Percentiles rank a stretch among this genome's conserved stretches.
These are phyloP conservation scores for Spodoptera littoralis DNA, from an alignment of 2,888 invertebrate genomes.

Conservation along the genomic window DNA sequence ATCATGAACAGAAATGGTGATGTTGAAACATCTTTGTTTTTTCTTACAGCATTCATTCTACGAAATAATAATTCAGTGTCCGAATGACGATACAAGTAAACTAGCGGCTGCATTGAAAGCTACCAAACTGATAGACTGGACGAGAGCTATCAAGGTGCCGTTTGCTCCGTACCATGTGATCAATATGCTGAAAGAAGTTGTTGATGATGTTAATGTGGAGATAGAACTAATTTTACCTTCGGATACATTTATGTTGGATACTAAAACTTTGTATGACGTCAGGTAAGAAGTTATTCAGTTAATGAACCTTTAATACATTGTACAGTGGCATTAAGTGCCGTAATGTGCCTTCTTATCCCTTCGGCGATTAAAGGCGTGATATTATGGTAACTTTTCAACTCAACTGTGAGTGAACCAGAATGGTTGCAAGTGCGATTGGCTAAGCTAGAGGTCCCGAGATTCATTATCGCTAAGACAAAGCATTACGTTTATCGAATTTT, in stretches of 20 bases:
- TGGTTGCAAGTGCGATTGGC: no score
- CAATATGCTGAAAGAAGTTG: slow-evolving; percentile 57
- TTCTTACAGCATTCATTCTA: slow-evolving; percentile 62
- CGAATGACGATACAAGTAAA: slow-evolving; percentile 62
- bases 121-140: slow-evolving; percentile 72
- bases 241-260: slow-evolving; percentile 59
- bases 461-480: no score
- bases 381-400: no score
- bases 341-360: no score
- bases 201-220: slow-evolving; percentile 46
- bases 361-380: no score
- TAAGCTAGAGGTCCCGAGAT: no score
- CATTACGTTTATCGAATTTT: no score
- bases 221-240: slow-evolving; percentile 41
- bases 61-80: slow-evolving; percentile 70
- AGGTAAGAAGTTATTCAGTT: slow-evolving; percentile 50
- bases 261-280: slow-evolving; percentile 55
- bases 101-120: slow-evolving; percentile 65
- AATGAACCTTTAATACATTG: no score
- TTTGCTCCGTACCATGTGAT: slow-evolving; percentile 59
- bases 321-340: no score
- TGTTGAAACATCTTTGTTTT: background rate
- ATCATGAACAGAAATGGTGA: no score
- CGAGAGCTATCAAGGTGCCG: slow-evolving; percentile 54
- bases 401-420: no score